These are phyloP conservation scores for Ostrea edulis DNA, from an alignment of 1,140 invertebrate species.

Conservation along the genomic window DNA sequence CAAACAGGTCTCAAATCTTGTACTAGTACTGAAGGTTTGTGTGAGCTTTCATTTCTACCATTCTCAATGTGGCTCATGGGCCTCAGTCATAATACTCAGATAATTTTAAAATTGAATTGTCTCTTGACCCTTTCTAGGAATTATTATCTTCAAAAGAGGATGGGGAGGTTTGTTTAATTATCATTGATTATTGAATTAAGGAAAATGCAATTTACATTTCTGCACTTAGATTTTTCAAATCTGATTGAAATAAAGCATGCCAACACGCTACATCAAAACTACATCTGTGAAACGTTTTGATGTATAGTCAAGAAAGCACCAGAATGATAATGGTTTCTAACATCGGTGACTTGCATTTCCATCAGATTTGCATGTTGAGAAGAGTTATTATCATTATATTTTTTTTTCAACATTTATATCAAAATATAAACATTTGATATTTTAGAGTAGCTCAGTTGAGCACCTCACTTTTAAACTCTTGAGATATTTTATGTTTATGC, in stretches of 20 bases:
- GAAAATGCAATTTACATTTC: conserved; percentile 29
- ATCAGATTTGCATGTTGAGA: conserved; percentile 33
- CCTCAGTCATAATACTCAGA: background rate
- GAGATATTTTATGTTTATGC: background rate
- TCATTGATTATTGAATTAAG: background rate
- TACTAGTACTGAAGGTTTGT: too few relatives aligned
- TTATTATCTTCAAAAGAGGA: conserved; percentile 26
- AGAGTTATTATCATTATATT: background rate
- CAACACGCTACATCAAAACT: background rate
- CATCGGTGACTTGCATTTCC: background rate
- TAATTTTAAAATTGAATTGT: conserved; percentile 15
- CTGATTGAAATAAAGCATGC: conserved; percentile 33
- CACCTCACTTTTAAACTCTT: background rate
- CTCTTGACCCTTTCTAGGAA: conserved; percentile 20
- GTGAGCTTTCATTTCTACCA: too few relatives aligned
- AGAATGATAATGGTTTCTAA: background rate
- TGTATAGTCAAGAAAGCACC: background rate
- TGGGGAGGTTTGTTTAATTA: conserved; percentile 17
- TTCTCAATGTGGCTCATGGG: background rate
- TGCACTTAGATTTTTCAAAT: conserved; percentile 36
- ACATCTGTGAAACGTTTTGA: background rate
- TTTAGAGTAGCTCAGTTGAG: background rate
- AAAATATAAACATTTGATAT: background rate
- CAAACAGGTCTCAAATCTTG: too few relatives aligned
- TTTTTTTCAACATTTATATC: background rate